Evolutionary conservation across 1,140 invertebrate genomes (phyloP).

Genomic region (Drosophila ironensis): DNA sequence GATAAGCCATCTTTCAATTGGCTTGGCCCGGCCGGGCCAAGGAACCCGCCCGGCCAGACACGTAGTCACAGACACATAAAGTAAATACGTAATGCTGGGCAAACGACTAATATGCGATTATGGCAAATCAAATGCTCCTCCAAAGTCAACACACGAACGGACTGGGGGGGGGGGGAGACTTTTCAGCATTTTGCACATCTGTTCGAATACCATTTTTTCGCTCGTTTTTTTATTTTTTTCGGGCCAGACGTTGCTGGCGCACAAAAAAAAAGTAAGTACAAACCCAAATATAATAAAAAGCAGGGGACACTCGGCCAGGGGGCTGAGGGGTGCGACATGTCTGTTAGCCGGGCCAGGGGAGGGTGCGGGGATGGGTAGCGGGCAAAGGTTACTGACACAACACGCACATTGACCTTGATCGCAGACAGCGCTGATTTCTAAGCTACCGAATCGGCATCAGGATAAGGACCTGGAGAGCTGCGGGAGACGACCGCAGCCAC

Average conservation of each 20-base stretch:
- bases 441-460: slow-evolving; percentile 8
- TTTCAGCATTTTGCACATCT: slow-evolving; percentile 75
- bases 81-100: slow-evolving; percentile 64
- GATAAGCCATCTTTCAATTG: slow-evolving; percentile 34
- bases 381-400: slow-evolving; percentile 75
- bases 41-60: not conserved
- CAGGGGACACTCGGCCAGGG: slow-evolving; percentile 13
- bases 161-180: slow-evolving; percentile 28
- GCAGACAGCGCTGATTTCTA: slow-evolving; percentile 55
- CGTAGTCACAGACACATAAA: slow-evolving; percentile 56
- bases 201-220: slow-evolving; percentile 51
- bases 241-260: slow-evolving; percentile 49
- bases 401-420: slow-evolving; percentile 80
- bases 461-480: not conserved
- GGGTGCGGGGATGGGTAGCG: slow-evolving; percentile 22
- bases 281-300: slow-evolving; percentile 68
- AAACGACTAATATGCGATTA: slow-evolving; percentile 78
- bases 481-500: not conserved
- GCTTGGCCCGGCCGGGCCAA: slow-evolving; percentile 7
- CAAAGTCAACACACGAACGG: slow-evolving; percentile 52
- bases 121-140: slow-evolving; percentile 71
- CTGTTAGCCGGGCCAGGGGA: not conserved
- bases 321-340: not conserved
- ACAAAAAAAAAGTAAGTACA: slow-evolving; percentile 57
- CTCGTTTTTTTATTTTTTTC: slow-evolving; percentile 40